phyloP scores from a whole-genome alignment of 2,797 vertebrate species.

The Buphagus erythrorhynchus region DNA sequence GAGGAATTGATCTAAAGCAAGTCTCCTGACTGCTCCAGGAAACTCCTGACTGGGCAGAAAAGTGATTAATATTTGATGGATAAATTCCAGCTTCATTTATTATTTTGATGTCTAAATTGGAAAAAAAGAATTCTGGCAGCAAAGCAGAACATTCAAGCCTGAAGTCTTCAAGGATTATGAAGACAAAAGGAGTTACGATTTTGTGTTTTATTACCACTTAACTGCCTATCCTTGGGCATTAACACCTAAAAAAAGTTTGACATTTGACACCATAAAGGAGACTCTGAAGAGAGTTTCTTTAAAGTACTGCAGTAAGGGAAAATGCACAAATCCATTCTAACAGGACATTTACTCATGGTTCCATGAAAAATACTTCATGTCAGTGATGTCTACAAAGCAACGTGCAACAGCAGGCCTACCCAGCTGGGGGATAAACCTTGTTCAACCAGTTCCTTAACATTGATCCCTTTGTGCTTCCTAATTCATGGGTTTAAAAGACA shows the following conservation, averaged over 20 bases:
- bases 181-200: neutral
- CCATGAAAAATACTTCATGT: neutral
- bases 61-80: neutral
- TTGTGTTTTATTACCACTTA: neutral
- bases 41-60: neutral
- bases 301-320: neutral
- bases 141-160: neutral
- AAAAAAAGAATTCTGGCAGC: neutral
- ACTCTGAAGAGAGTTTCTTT: neutral
- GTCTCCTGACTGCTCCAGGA: neutral
- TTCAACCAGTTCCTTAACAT: neutral
- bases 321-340: neutral
- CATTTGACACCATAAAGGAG: neutral
- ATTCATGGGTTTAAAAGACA: neutral
- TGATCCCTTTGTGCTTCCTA: neutral
- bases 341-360: neutral
- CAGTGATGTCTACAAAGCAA: neutral
- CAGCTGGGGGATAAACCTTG: neutral
- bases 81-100: neutral
- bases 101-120: neutral
- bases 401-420: neutral
- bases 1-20: neutral
- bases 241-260: neutral
- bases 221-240: neutral
- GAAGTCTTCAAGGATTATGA: neutral